Base-by-base conservation (phyloP, 2,888 invertebrate genomes). In the Athripsodes cinereus region DNA sequence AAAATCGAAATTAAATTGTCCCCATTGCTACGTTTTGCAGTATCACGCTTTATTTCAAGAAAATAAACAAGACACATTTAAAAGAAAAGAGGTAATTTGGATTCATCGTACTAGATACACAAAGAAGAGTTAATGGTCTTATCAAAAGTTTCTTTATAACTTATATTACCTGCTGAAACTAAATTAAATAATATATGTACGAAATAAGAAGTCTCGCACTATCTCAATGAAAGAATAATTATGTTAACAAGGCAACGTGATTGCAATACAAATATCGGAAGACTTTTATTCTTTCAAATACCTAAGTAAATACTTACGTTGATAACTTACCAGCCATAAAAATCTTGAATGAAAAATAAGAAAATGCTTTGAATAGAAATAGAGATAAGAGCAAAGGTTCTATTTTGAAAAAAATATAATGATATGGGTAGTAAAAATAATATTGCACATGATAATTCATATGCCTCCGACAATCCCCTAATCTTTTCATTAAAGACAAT, bases 131-230 rank as follows among this genome's bases (percentile, higher is more conserved):
- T 50, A 50, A 55, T 26, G 26, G n/a, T 13, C 5, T 11, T 50
- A 46, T 56, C 51, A 40, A 52, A 56, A 44, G 35, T 48, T 56
- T 52, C 13, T 19, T 40, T 26, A 20, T 16, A 22, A 22, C 26
- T 52, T 56, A 22, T 51, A 56, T 56, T 56, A 56, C 56, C 52
- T 56, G 51, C n/a, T 35, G 40, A 26, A 50, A 50, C 50, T 50
- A 50, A 50, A 50, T 50, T 22, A 48, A 48, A 48, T 31, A 40
- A 40, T 44, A 18, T 44, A 44, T 18, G 6, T 18, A 50, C 50
- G n/a, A n/a, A 5, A 26, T n/a, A 50, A 18, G 13, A 10, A 20
- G 50, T 21, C 26, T 20, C 22, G 50, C 50, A 18, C 50, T 11
- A n/a, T 20, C 56, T 56, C 26, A 46, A 51, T 46, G 46, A 22